A percentile compares a stretch with the other conserved stretches of the same genome.
These are phyloP conservation scores for Oscarella lobularis DNA, from an alignment of 37 sponge, comb jelly and placozoan species.

Conservation along the genomic window DNA sequence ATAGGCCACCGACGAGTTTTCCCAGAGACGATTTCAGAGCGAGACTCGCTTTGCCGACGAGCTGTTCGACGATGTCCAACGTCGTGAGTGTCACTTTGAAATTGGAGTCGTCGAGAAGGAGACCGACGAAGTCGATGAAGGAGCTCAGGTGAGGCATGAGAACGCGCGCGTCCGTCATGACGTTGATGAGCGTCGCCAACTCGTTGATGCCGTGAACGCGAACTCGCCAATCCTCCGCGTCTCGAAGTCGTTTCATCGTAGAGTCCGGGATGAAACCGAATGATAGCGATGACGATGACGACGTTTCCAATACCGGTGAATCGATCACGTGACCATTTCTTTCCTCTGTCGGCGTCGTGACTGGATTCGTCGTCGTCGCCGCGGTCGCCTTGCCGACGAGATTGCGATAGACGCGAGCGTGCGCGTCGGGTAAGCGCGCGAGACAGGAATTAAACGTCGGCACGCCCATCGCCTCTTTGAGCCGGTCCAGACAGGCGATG, in stretches of 20 bases:
- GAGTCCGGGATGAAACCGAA: background rate
- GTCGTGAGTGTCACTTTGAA: conserved; percentile 53
- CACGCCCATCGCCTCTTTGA: background rate
- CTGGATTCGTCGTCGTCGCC: background rate
- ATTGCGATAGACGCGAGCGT: background rate
- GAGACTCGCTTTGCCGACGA: conserved; percentile 1
- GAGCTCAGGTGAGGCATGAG: conserved; percentile 9
- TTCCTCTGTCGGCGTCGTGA: conserved; percentile 30
- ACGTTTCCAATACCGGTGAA: too few species aligned
- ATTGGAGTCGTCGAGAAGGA: conserved; percentile 41
- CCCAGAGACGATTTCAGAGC: conserved; percentile 11
- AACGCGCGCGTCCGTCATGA: background rate
- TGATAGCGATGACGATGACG: too few species aligned
- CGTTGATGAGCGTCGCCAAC: background rate
- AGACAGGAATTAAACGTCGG: background rate
- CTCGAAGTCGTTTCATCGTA: background rate
- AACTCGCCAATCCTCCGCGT: background rate
- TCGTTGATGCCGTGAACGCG: conserved; percentile 2
- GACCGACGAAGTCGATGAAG: conserved; percentile 15
- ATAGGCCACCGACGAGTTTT: conserved; percentile 5
- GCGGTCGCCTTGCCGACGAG: background rate
- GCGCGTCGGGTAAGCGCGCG: background rate
- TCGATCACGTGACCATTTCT: too few species aligned
- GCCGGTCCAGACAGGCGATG: background rate
- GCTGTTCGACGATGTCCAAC: conserved; percentile 24